Percentiles rank a stretch among this genome's conserved stretches.
phyloP scores from a whole-genome alignment of 1,140 invertebrate species.

The Melanaphis sacchari region DNA sequence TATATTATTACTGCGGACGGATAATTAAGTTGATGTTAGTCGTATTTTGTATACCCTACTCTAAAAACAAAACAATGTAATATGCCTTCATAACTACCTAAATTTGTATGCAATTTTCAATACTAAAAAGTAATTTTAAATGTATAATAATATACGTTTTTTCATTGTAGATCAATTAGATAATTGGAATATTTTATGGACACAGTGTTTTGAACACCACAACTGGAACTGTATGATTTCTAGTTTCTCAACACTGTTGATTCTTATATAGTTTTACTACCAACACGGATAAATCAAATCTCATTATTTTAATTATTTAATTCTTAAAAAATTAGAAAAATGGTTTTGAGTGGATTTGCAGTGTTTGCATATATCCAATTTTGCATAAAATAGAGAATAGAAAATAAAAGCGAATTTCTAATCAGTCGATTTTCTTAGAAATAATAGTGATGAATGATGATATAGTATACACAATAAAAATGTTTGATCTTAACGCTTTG shows the following conservation, averaged over 20 bases:
- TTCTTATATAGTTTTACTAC: not conserved
- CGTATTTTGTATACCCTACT: not conserved
- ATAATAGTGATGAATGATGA: not conserved
- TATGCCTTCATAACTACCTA: not conserved
- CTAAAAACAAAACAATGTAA: not conserved
- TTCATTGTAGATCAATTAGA: not conserved
- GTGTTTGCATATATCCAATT: not conserved
- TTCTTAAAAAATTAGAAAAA: not conserved
- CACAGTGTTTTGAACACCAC: not conserved
- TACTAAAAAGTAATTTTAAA: not conserved
- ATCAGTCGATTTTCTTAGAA: not conserved
- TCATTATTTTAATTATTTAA: not conserved
- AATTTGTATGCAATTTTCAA: not conserved
- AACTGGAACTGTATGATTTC: not conserved
- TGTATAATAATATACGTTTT: not conserved
- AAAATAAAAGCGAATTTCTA: not conserved
- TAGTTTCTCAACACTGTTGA: not conserved
- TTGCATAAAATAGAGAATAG: not conserved
- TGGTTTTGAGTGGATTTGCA: too few species aligned
- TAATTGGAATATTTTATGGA: not conserved
- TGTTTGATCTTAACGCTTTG: not conserved
- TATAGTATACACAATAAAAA: too few species aligned
- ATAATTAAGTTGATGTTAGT: conserved; percentile 1
- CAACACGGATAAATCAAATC: not conserved
- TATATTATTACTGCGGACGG: not conserved